Conservation (phyloP, 2,888 invertebrate species). For the Eilema caniola region DNA sequence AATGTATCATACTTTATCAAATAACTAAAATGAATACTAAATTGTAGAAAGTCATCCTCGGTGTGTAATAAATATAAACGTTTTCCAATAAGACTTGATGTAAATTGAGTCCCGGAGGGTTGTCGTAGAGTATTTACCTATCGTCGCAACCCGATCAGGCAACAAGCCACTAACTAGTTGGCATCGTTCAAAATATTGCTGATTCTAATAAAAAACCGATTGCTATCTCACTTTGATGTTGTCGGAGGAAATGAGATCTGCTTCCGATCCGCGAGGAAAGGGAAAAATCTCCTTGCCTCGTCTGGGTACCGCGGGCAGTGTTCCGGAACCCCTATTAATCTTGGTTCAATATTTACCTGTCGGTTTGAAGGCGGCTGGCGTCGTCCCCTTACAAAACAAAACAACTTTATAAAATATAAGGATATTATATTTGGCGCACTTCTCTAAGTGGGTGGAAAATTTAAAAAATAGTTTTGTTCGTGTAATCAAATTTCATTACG, state of each 20-base stretch:
- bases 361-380: conserved; percentile 42
- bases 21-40: too few relatives aligned
- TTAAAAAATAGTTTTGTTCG: conserved; percentile 24
- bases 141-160: conserved; percentile 58
- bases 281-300: conserved; percentile 81
- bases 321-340: conserved; percentile 67
- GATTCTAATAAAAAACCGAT: conserved; percentile 85
- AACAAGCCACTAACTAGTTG: conserved; percentile 69
- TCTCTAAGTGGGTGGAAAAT: conserved; percentile 17
- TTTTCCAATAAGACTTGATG: conserved; percentile 48
- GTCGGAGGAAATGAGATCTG: conserved; percentile 86
- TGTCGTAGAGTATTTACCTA: conserved; percentile 55
- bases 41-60: conserved; percentile 48
- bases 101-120: conserved; percentile 53
- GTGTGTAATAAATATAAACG: conserved; percentile 53
- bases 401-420: conserved; percentile 43
- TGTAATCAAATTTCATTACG: conserved; percentile 17
- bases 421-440: conserved; percentile 35
- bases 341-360: conserved; percentile 71
- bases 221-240: conserved; percentile 86
- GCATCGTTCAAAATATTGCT: conserved; percentile 81
- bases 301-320: conserved; percentile 72
- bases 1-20: background rate
- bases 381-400: conserved; percentile 41
- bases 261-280: conserved; percentile 83